Base-by-base conservation (phyloP, 2,797 vertebrate species). In the Melanotaenia parkinsoni region DNA sequence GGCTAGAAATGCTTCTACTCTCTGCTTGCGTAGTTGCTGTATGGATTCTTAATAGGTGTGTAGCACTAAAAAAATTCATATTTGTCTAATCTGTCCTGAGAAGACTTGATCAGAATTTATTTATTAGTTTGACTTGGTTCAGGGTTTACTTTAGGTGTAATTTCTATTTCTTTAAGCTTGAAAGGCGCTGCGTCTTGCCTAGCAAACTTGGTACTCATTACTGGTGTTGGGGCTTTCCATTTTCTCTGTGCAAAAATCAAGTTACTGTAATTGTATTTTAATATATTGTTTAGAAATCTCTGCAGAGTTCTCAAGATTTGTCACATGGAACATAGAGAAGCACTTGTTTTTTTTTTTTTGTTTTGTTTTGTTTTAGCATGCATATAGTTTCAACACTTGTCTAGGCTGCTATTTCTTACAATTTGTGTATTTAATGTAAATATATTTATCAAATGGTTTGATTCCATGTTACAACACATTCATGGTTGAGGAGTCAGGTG, bases 341-440 rank as follows among this genome's bases (percentile, higher is more conserved):
- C 94, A 95, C 95, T 95, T 95, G 91, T 93, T 94, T 57, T 26
- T 95, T 95, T 91, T 93, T 94, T 28, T 22, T 47, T n/a, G n/a
- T 47, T 22, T 2, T 53, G 26, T 13, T 24, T 54, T 30, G 30
- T 56, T 92, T 88, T 88, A 93, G 92, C 92, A 93, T 92, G 91
- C 92, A 82, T 91, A 91, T 93, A 94, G 93, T 94, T 93, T 94
- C 91, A 93, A 94, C 93, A 95, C 94, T 95, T 93, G 91, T 91
- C 88, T 95, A 95, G 93, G 94, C 95, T 95, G 95, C 95, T 95
- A 95, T 95, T 95, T 94, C 94, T 93, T 94, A 94, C 93, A 87
- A 76, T 91, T 86, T 95, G 93, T 95, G 93, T 95, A 95, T 95
- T 94, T 94, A 94, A 89, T 95, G 94, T 95, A 95, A 91, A 95